Conservation (phyloP, 2,113 vertebrate species). For the Gymnobelideus leadbeateri region DNA sequence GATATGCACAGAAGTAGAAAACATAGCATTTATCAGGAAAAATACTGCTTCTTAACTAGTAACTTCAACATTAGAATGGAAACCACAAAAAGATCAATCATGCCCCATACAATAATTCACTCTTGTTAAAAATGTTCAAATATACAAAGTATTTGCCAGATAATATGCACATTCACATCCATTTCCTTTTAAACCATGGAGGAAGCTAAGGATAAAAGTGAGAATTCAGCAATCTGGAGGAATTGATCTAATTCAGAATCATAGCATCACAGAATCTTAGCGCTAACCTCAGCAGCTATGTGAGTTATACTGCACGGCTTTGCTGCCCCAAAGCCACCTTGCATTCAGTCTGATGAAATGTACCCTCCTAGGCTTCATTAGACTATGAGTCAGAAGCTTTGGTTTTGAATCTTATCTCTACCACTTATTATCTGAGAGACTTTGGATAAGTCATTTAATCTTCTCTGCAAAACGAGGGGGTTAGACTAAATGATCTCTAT, state of each 20-base stretch:
- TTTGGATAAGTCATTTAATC: background rate
- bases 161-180: conserved; percentile 24
- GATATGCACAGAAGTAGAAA: conserved; percentile 83
- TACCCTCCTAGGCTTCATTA: background rate
- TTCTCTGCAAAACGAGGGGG: background rate
- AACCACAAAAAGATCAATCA: conserved; percentile 73
- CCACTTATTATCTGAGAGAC: background rate
- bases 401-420: background rate
- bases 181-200: background rate
- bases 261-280: background rate
- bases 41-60: conserved; percentile 80
- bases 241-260: background rate
- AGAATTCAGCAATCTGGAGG: background rate
- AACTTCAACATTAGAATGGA: conserved; percentile 78
- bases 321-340: background rate
- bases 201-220: background rate
- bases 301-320: background rate
- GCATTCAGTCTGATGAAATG: background rate
- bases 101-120: conserved; percentile 70
- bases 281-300: background rate
- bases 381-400: background rate
- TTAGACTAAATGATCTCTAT: background rate
- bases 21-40: conserved; percentile 83
- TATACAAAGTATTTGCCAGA: conserved; percentile 79
- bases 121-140: conserved; percentile 80